phyloP scores from a whole-genome alignment of 2,888 invertebrate genomes.

The Hydrotaea cyrtoneurina region DNA sequence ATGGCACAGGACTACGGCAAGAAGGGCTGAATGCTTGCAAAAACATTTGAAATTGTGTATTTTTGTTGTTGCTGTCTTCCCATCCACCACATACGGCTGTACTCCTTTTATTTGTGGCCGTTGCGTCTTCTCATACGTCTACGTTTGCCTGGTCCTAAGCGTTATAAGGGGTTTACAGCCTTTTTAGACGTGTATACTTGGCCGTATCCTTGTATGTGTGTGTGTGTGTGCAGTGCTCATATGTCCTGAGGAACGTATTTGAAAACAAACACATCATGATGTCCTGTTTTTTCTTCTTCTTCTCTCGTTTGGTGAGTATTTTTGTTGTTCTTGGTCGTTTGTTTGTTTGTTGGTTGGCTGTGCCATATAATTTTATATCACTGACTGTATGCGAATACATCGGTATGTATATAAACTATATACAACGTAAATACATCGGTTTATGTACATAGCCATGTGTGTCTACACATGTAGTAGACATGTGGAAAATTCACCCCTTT shows the following conservation, averaged over 20 bases:
- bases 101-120: neutral
- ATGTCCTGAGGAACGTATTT: slow-evolving; percentile 14
- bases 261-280: slow-evolving; percentile 46
- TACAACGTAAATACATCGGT: neutral
- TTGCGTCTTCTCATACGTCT: neutral
- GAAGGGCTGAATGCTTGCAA: slow-evolving; percentile 55
- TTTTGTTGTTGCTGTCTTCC: slow-evolving; percentile 17
- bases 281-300: slow-evolving; percentile 26
- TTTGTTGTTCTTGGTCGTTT: no score
- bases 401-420: neutral
- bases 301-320: no score
- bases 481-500: slow-evolving; percentile 54
- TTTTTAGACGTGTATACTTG: slow-evolving; percentile 22
- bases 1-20: neutral
- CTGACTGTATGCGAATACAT: neutral
- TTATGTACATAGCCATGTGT: neutral
- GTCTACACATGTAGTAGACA: slow-evolving; percentile 6
- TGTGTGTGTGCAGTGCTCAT: no score
- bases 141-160: neutral
- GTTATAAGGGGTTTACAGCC: slow-evolving; percentile 45
- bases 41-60: slow-evolving; percentile 36
- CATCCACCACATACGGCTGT: neutral
- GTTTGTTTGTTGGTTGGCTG: slow-evolving; percentile 3
- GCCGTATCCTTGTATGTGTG: neutral
- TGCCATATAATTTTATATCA: slow-evolving; percentile 37